phyloP scores from a whole-genome alignment of 2,113 vertebrate species.

The Hemichromis elongatus region DNA sequence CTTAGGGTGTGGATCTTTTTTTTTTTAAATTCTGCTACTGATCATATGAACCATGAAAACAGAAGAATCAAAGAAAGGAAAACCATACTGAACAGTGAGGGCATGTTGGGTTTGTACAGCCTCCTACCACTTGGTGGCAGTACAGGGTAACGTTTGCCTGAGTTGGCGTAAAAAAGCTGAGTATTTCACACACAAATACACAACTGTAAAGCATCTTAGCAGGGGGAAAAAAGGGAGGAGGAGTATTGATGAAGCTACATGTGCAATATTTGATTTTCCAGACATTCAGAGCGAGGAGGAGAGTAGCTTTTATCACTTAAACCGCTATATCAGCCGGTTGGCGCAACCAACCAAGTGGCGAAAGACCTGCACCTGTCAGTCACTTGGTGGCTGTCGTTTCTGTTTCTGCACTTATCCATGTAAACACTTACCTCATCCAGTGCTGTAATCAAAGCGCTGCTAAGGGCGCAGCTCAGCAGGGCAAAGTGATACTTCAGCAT shows the following conservation, averaged over 20 bases:
- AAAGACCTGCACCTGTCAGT: conserved; percentile 11
- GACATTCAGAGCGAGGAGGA: not conserved
- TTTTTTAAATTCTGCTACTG: not conserved
- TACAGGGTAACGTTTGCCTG: not conserved
- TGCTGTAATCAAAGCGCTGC: conserved; percentile 6
- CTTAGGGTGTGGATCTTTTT: not conserved
- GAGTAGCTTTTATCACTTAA: not conserved
- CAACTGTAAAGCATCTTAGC: not conserved
- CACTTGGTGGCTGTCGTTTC: not conserved
- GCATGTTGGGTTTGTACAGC: not conserved
- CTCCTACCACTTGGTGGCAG: conserved; percentile 3
- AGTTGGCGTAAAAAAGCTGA: fast-evolving
- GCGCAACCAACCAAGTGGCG: not conserved
- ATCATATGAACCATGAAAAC: not conserved
- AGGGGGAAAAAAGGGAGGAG: not conserved
- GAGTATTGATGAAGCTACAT: not conserved
- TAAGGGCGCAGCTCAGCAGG: conserved; percentile 8
- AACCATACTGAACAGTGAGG: not conserved
- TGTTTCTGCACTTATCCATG: not conserved
- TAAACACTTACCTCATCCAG: conserved; percentile 15
- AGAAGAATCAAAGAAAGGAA: not conserved
- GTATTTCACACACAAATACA: not conserved
- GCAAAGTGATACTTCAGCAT: conserved; percentile 9
- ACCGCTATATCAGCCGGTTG: not conserved
- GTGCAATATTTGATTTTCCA: not conserved